These are phyloP conservation scores for Archegozetes longisetosus DNA, from an alignment of 1,140 invertebrate species.

Conservation along the genomic window DNA sequence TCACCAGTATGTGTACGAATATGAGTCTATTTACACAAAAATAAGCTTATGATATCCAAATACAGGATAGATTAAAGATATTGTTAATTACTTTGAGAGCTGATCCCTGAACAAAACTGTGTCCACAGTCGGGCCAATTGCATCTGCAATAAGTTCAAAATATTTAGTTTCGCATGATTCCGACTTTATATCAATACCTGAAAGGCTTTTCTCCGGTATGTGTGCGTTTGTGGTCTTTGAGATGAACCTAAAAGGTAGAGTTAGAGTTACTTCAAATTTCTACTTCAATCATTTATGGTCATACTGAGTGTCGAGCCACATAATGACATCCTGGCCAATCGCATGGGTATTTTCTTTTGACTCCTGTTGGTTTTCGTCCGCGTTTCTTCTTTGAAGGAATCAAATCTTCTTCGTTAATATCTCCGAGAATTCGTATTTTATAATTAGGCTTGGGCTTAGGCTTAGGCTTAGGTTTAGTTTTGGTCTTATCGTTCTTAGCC, in stretches of 20 bases:
- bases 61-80: not conserved
- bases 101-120: not conserved
- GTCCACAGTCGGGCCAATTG: conserved; percentile 11
- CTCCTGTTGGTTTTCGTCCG: not conserved
- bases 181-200: no score
- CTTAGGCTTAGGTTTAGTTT: no score
- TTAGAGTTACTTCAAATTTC: not conserved
- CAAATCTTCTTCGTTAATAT: not conserved
- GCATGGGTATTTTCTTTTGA: not conserved
- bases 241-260: not conserved
- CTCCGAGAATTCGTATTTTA: not conserved
- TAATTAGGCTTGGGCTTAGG: no score
- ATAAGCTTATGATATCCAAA: conserved; percentile 41
- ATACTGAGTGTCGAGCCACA: not conserved
- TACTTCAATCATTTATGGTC: not conserved
- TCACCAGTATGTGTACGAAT: conserved; percentile 49
- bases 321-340: not conserved
- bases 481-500: not conserved
- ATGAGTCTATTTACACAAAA: conserved; percentile 32
- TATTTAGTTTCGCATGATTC: no score
- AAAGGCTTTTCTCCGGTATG: conserved; percentile 19
- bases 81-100: not conserved
- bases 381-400: not conserved
- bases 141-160: no score
- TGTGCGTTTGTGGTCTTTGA: conserved; percentile 14